A percentile compares a stretch with the other conserved stretches of the same genome.
Evolutionary conservation across 2,888 invertebrate species (phyloP).

Genomic region (Xestobium rufovillosum): DNA sequence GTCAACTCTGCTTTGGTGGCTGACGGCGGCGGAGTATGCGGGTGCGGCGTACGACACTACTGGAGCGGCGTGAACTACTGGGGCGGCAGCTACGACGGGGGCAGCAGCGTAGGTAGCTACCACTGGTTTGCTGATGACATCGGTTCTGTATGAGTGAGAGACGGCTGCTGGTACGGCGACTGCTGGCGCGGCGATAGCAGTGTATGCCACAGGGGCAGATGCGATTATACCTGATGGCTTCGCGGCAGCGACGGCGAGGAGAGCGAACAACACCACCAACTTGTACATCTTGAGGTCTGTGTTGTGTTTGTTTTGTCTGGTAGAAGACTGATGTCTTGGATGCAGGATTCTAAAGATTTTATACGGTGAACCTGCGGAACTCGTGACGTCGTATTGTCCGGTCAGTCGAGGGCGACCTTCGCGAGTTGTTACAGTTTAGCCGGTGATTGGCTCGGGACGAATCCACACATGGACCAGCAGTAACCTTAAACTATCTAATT

Average conservation of each 20-base stretch:
- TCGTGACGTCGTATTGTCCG: slow-evolving; percentile 1
- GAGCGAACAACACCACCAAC: slow-evolving; percentile 3
- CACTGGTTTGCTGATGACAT: slow-evolving; percentile 3
- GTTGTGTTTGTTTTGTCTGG: slow-evolving; percentile 1
- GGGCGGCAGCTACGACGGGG: neutral
- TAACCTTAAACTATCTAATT: too few species aligned
- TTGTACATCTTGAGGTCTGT: slow-evolving; percentile 2
- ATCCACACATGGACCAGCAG: too few species aligned
- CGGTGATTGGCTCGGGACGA: too few species aligned
- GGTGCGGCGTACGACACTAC: neutral
- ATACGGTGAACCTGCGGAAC: neutral
- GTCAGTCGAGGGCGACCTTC: too few species aligned
- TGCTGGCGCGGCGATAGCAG: slow-evolving; percentile 1
- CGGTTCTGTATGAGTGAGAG: neutral
- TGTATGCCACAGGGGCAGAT: slow-evolving; percentile 3
- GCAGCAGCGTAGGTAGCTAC: slow-evolving; percentile 2
- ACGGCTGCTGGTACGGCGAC: slow-evolving; percentile 1
- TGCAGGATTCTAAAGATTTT: neutral
- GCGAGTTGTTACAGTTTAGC: too few species aligned
- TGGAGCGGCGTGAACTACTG: neutral
- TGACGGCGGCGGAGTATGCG: neutral
- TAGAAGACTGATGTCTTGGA: neutral
- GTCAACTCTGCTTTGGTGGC: neutral
- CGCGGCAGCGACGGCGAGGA: slow-evolving; percentile 1
- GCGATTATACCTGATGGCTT: slow-evolving; percentile 3